Base-by-base conservation (phyloP, 2,797 vertebrate species). In the Phataginus tetradactyla region DNA sequence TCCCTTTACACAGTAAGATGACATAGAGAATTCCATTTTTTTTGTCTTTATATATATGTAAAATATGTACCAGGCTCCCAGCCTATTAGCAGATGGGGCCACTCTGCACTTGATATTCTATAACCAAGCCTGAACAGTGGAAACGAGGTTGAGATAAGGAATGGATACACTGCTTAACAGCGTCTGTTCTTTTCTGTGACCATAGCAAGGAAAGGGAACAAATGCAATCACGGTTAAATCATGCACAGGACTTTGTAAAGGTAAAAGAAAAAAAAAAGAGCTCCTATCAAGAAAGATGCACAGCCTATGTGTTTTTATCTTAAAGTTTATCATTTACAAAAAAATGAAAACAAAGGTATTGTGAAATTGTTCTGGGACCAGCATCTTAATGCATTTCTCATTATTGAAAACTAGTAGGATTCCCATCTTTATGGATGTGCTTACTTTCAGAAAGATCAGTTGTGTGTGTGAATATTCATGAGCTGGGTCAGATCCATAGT, bases 401-500 rank as follows among this genome's bases (percentile, higher is more conserved):
- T 98, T 97, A 97, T 9, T 29, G 59, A 86, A 94, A 15, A 27
- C 51, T 97, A 97, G 97, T 39, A 95, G 96, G 94, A 95, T 96
- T 86, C 97, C 97, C 92, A 98, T 98, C 83, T 97, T 98, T 96
- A 97, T 86, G 96, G 83, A 97, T 94, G 64, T 90, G 95, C 97
- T 95, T 96, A 93, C 81, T 98, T 97, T 92, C 27, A 97, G 81
- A 88, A 97, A 95, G 87, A 98, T 96, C 80, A 95, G 95, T 66
- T 97, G 96, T 94, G 80, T 86, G 95, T 32, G 32, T 96, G 97
- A 98, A 96, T 98, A 98, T 97, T 98, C 98, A 98, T 97, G 87
- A 97, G 32, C n/a, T 96, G 69, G 11, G 69, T 97, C 79, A 95
- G 83, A 91, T 94, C 74, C 74, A 93, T 2, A 63, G 69, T 66